A percentile compares a stretch with the other conserved stretches of the same genome.
Conservation (phyloP, 2,113 vertebrate species). For the Mobula birostris region DNA sequence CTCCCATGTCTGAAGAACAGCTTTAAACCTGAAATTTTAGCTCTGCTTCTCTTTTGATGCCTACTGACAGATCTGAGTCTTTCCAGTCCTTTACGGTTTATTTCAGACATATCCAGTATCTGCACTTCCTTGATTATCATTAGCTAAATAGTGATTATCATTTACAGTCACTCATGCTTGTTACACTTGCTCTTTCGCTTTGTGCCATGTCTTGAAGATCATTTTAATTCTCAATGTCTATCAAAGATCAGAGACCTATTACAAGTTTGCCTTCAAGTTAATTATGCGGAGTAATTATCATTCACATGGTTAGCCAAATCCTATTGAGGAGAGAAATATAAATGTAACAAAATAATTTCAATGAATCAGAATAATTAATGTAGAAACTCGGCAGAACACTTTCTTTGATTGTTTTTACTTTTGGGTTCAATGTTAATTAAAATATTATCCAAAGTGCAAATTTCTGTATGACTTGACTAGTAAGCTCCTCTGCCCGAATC, state of each 20-base stretch:
- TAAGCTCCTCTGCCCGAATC: background rate
- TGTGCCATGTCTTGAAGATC: too few species aligned
- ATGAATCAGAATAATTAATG: background rate
- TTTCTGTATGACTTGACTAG: background rate
- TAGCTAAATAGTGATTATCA: too few species aligned
- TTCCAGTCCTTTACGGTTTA: too few species aligned
- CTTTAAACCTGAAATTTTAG: too few species aligned
- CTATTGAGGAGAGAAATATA: background rate
- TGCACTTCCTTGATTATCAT: too few species aligned
- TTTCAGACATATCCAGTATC: too few species aligned
- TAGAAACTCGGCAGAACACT: background rate
- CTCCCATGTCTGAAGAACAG: too few species aligned
- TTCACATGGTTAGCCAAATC: background rate
- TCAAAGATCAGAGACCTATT: background rate
- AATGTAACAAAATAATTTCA: background rate
- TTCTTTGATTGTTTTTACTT: background rate
- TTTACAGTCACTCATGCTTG: background rate
- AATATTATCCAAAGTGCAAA: too few species aligned
- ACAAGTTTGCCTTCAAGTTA: background rate
- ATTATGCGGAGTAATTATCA: background rate
- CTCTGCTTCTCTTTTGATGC: too few species aligned
- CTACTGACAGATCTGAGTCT: too few species aligned
- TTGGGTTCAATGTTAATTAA: too few species aligned
- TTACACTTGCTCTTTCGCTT: background rate
- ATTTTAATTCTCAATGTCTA: too few species aligned